Percentiles rank a stretch among this genome's conserved stretches.
These are phyloP conservation scores for Glaucomys volans DNA, from an alignment of 2,113 vertebrate species.

Conservation along the genomic window DNA sequence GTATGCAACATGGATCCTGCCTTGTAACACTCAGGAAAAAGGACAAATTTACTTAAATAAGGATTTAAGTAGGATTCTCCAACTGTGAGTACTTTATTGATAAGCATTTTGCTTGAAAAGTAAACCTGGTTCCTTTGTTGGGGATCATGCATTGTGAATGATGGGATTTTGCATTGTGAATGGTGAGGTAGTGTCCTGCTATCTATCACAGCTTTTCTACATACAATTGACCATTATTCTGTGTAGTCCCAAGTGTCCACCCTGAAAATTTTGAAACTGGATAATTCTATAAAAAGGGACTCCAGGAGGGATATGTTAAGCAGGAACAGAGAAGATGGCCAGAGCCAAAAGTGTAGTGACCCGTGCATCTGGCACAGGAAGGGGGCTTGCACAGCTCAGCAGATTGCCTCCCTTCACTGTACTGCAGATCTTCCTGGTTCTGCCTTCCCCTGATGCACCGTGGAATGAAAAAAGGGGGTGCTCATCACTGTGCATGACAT, in stretches of 20 bases:
- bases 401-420: rapidly evolving
- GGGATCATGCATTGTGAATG: not conserved
- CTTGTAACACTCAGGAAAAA: not conserved
- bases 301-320: not conserved
- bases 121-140: not conserved
- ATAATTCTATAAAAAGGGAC: not conserved
- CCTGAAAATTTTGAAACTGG: not conserved
- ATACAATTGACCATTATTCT: not conserved
- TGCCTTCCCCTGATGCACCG: rapidly evolving
- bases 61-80: not conserved
- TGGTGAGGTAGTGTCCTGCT: not conserved
- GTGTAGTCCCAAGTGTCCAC: not conserved
- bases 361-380: rapidly evolving
- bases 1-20: not conserved
- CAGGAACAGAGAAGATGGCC: not conserved
- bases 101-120: not conserved
- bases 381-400: rapidly evolving
- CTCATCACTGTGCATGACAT: not conserved
- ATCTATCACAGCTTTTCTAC: rapidly evolving
- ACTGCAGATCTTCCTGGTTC: not conserved
- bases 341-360: not conserved
- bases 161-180: too few species aligned
- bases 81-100: not conserved
- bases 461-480: not conserved
- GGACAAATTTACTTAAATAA: not conserved